Conservation (phyloP, 2,113 vertebrate genomes). For the Megalops atlanticus region DNA sequence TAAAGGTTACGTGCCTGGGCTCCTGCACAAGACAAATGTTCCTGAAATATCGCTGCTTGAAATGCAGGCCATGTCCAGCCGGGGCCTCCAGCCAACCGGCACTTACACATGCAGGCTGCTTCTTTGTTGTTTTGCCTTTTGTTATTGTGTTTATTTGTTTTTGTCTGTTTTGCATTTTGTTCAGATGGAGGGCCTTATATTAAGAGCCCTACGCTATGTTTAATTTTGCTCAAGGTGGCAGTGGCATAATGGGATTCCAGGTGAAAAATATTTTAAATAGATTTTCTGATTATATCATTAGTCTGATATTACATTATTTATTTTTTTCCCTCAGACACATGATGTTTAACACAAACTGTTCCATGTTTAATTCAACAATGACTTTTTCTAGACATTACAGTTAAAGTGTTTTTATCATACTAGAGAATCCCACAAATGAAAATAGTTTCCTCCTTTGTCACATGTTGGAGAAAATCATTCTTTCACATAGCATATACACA, state of each 20-base stretch:
- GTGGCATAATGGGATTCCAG: background rate
- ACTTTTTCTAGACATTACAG: background rate
- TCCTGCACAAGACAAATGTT: slow-evolving; percentile 25
- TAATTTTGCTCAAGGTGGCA: background rate
- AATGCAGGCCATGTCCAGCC: background rate
- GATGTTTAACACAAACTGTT: background rate
- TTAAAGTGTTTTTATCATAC: background rate
- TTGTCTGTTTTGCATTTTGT: background rate
- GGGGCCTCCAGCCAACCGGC: background rate
- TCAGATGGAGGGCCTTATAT: no score
- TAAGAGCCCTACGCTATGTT: background rate
- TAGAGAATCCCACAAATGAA: background rate
- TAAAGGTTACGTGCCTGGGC: slow-evolving; percentile 33
- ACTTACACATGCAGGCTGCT: background rate
- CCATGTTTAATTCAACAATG: background rate
- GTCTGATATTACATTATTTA: background rate
- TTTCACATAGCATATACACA: background rate
- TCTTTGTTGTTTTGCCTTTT: background rate
- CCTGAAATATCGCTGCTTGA: slow-evolving; percentile 12
- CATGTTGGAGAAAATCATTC: background rate
- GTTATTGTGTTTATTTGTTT: background rate
- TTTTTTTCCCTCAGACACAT: background rate
- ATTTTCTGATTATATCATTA: background rate
- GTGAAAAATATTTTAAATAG: background rate
- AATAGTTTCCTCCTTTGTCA: no score